Evolutionary conservation across 1,140 invertebrate genomes (phyloP), one percentile per base, ranked within the genome.

Genomic region (Saccostrea cuccullata): DNA sequence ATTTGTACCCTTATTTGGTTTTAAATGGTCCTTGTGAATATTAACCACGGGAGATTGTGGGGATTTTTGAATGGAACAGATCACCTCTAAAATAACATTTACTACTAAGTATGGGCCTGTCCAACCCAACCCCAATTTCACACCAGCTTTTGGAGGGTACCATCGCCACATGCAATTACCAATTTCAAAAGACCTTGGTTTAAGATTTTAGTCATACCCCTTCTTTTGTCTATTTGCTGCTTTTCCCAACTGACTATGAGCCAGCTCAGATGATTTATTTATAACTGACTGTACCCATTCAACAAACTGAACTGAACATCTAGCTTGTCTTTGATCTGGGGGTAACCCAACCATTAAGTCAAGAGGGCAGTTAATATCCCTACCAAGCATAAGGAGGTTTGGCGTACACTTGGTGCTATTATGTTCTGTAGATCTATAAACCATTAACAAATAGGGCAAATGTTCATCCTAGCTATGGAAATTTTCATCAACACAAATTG

Each of bases 401-500:
- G 86, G 88, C 0, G 88, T 55, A 82, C 56, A 89, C 36, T 83
- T 83, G 9, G 90, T 91, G 47, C 77, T 86, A 4, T 84, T 26
- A 84, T 92, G 91, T 1, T 67, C 82, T 30, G 87, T 84, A 3
- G 89, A 20, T 20, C 89, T 73, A 77, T 89, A 92, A 9, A 60
- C 87, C 84, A 36, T 36, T 36, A 36, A 36, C 30, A 88, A n/a
- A 13, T 88, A 86, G 36, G 83, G 87, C 8, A 91, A 20, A 82
- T 89, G 89, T 58, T 88, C 87, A 36, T 89, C 89, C 91, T 90
- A 92, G 56, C 91, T 82, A 12, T 84, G 26, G 30, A 77, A 82
- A 6, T 90, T 55, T 11, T 89, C 82, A 30, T 87, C 20, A 11
- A 88, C 86, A 77, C 86, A 89, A 36, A 58, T 58, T 15, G 56